phyloP scores from a whole-genome alignment of 2,797 vertebrate species.

The Remorina albescens region DNA sequence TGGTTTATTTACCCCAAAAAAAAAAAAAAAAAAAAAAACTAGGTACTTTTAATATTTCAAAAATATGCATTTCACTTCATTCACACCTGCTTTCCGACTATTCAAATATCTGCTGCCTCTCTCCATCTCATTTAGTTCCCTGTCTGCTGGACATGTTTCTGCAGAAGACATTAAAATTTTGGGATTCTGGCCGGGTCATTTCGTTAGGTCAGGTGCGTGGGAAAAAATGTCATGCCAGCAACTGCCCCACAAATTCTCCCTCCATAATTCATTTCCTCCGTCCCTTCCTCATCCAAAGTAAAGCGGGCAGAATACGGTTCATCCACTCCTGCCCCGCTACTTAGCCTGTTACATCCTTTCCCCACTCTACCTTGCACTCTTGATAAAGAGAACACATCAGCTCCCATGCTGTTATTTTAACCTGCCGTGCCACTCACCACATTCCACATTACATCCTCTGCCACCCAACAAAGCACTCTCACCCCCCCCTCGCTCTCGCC shows the following conservation, averaged over 20 bases:
- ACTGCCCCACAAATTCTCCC: background rate
- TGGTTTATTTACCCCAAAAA: background rate
- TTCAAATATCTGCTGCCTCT: background rate
- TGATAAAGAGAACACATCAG: slow-evolving; percentile 52
- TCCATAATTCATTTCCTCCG: background rate
- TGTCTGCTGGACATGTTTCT: background rate
- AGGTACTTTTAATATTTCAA: background rate
- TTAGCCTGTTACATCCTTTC: slow-evolving; percentile 41
- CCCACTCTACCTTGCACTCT: slow-evolving; percentile 9
- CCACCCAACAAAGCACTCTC: slow-evolving; percentile 45
- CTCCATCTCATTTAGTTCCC: background rate
- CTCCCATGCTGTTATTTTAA: slow-evolving; percentile 55
- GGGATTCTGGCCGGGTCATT: background rate
- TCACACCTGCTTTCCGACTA: background rate
- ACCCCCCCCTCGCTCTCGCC: slow-evolving; percentile 24
- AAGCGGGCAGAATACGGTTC: slow-evolving; percentile 27
- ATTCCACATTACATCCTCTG: slow-evolving; percentile 42
- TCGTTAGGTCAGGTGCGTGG: slow-evolving; percentile 1
- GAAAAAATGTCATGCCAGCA: background rate
- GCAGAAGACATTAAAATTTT: background rate
- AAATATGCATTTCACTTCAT: background rate
- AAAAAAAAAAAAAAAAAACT: background rate
- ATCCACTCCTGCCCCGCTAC: slow-evolving; percentile 32
- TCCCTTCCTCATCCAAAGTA: slow-evolving; percentile 16
- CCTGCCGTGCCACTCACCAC: slow-evolving; percentile 35